A percentile compares a stretch with the other conserved stretches of the same genome.
phyloP scores from a whole-genome alignment of 2,888 invertebrate genomes.

The Bruchidius siliquastri region DNA sequence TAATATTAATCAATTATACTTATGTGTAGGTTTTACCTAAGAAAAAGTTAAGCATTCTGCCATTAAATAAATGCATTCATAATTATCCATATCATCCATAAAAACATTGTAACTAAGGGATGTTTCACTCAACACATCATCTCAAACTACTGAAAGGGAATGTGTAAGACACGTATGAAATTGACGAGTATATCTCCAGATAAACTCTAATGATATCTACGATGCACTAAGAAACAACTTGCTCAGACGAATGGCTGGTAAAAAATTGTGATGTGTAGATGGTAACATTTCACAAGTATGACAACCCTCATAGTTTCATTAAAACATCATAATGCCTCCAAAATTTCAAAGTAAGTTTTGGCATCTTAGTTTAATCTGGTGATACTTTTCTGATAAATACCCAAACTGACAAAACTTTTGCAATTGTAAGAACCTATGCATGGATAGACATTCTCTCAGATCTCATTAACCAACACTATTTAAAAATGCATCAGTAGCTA shows the following conservation, averaged over 20 bases:
- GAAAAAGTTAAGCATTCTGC: no score
- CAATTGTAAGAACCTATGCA: background rate
- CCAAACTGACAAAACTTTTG: background rate
- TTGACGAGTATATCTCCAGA: background rate
- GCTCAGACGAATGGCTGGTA: background rate
- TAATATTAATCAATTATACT: no score
- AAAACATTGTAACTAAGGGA: no score
- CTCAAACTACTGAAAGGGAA: background rate
- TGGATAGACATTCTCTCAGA: background rate
- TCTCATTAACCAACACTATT: background rate
- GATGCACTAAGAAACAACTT: background rate
- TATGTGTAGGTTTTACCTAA: no score
- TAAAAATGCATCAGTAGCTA: background rate
- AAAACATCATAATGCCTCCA: background rate
- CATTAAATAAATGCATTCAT: no score
- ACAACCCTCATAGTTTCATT: background rate
- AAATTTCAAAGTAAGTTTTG: background rate
- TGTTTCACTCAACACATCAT: no score
- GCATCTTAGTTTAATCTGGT: background rate
- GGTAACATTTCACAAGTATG: background rate
- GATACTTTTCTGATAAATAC: background rate
- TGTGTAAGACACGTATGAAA: background rate
- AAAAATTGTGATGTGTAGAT: background rate
- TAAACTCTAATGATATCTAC: background rate
- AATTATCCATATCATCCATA: no score